Evolutionary conservation across 2,113 vertebrate genomes (phyloP).

Genomic region (Andinoacara biseriatus): DNA sequence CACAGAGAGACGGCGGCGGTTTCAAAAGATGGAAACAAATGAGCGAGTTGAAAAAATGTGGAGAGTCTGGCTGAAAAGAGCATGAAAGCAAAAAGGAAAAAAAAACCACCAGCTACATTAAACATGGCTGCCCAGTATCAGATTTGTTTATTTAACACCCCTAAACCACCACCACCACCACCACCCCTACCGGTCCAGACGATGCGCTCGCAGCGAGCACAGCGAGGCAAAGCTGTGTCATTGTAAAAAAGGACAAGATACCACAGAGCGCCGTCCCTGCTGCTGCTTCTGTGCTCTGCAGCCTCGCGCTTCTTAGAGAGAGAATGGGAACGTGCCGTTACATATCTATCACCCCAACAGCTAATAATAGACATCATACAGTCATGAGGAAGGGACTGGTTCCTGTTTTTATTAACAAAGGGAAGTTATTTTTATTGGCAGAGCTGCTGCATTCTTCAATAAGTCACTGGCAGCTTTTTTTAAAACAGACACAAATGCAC

Average conservation of each 20-base stretch:
- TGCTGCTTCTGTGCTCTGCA: slow-evolving; percentile 3
- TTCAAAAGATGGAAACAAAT: not conserved
- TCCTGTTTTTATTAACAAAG: not conserved
- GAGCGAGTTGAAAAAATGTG: not conserved
- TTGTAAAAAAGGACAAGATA: slow-evolving; percentile 29
- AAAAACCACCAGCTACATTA: not conserved
- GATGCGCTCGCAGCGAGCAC: slow-evolving; percentile 19
- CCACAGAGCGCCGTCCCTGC: slow-evolving; percentile 17
- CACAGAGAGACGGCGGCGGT: not conserved
- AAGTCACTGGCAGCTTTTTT: not conserved
- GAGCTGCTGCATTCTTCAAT: not conserved
- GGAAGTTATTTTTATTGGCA: not conserved
- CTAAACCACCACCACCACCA: not conserved
- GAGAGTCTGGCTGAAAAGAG: not conserved
- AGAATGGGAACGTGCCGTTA: not conserved
- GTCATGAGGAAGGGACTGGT: not conserved
- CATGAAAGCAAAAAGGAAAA: not conserved
- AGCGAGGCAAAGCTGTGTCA: slow-evolving; percentile 33
- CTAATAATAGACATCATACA: slow-evolving; percentile 30
- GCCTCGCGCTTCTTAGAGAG: slow-evolving; percentile 6
- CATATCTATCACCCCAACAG: not conserved
- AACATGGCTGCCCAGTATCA: not conserved
- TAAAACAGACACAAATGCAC: not conserved
- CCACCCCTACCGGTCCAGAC: not conserved
- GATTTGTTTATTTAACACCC: not conserved